A percentile compares a stretch with the other conserved stretches of the same genome.
Evolutionary conservation across 2,888 invertebrate species (phyloP).

Genomic region (Sesamia inferens): DNA sequence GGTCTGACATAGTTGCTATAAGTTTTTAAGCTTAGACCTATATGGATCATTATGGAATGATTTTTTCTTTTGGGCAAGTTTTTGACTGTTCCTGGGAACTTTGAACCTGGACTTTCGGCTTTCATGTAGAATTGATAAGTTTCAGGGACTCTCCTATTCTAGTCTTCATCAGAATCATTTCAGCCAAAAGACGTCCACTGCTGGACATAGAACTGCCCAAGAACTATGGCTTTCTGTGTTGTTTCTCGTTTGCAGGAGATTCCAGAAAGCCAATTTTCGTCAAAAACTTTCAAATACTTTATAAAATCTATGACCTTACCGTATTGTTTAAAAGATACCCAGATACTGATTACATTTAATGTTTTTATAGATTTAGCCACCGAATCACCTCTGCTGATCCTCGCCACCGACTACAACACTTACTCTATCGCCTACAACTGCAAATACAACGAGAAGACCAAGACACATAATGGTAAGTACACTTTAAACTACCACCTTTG

Average conservation of each 20-base stretch:
- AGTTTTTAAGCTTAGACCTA: too few relatives aligned
- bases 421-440: constrained; percentile 92
- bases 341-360: not conserved
- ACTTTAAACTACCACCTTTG: not conserved
- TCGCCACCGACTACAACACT: constrained; percentile 91
- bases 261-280: not conserved
- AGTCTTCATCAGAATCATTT: not conserved
- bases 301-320: not conserved
- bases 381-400: constrained; percentile 90
- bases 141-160: too few relatives aligned
- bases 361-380: constrained; percentile 75
- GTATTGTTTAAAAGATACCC: not conserved
- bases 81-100: too few relatives aligned
- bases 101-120: not conserved
- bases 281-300: too few relatives aligned
- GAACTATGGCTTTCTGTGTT: not conserved
- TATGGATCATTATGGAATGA: too few relatives aligned
- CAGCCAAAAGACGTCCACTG: not conserved
- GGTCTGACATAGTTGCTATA: too few relatives aligned
- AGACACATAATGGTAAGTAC: constrained; percentile 76
- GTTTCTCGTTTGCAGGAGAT: not conserved
- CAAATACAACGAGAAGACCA: constrained; percentile 79
- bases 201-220: not conserved
- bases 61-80: too few relatives aligned
- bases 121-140: not conserved